Percentiles rank a stretch among this genome's conserved stretches.
Evolutionary conservation across 2,888 invertebrate genomes (phyloP).

Genomic region (Ectemnius continuus): DNA sequence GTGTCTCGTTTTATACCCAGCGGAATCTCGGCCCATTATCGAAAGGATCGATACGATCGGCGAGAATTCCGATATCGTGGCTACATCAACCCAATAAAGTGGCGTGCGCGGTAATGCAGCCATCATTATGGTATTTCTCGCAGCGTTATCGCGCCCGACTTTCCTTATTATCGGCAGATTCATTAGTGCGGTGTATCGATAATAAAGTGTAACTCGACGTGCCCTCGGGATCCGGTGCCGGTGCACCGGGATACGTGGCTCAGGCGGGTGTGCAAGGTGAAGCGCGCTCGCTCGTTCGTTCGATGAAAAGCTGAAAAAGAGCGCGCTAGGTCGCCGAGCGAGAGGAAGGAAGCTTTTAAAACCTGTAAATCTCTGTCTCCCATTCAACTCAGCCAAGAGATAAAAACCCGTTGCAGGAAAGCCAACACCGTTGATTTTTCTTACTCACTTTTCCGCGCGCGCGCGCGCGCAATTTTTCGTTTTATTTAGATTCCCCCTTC

Average conservation of each 20-base stretch:
- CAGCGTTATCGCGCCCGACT: constrained; percentile 44
- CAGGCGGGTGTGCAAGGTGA: too few relatives aligned
- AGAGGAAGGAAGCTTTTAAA: neutral
- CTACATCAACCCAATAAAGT: constrained; percentile 14
- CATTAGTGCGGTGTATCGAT: constrained; percentile 37
- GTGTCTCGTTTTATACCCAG: neutral
- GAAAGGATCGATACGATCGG: constrained; percentile 30
- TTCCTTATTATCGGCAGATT: constrained; percentile 42
- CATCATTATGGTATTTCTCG: constrained; percentile 46
- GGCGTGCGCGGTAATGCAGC: constrained; percentile 40
- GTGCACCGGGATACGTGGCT: too few relatives aligned
- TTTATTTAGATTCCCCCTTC: neutral
- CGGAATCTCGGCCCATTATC: neutral
- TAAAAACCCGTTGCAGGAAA: neutral
- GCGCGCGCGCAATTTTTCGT: neutral
- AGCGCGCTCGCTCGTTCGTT: too few relatives aligned
- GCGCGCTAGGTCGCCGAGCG: too few relatives aligned
- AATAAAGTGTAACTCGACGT: constrained; percentile 36
- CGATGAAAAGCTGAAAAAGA: neutral
- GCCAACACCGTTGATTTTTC: neutral
- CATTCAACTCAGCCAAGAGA: neutral
- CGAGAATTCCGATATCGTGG: constrained; percentile 32
- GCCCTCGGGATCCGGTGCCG: neutral
- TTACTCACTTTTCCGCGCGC: neutral
- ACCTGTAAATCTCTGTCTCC: neutral